Conservation (phyloP, 2,797 vertebrate genomes). For the Chiroxiphia lanceolata region DNA sequence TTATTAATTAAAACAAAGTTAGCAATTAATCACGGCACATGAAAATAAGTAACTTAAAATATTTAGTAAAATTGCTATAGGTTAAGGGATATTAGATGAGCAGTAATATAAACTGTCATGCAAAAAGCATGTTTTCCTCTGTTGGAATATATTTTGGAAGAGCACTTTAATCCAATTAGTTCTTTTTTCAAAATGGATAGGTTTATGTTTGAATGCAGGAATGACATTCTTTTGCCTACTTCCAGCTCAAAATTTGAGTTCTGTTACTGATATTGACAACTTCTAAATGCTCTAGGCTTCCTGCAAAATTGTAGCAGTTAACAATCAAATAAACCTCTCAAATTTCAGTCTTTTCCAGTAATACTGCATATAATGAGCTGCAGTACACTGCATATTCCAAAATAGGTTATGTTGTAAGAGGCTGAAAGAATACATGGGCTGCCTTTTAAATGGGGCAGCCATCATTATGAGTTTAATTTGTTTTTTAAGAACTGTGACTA, state of each 20-base stretch:
- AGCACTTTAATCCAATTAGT: neutral
- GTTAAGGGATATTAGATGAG: neutral
- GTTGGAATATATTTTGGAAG: neutral
- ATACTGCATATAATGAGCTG: neutral
- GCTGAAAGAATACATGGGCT: neutral
- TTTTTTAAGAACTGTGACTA: conserved; percentile 17
- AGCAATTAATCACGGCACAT: neutral
- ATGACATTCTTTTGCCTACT: neutral
- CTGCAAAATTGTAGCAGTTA: neutral
- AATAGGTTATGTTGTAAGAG: neutral
- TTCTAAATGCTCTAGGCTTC: neutral
- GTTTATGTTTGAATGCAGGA: neutral
- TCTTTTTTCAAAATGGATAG: neutral
- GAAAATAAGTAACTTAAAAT: neutral
- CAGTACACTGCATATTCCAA: neutral
- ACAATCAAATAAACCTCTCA: neutral
- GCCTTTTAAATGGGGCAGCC: neutral
- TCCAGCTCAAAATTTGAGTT: neutral
- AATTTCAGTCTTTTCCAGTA: neutral
- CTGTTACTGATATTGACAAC: neutral
- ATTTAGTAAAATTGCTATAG: neutral
- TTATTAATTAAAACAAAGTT: neutral
- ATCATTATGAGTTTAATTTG: neutral
- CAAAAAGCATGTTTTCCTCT: neutral
- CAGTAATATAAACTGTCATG: neutral